These are phyloP conservation scores for Drosophila varians DNA, from an alignment of 1,140 invertebrate species.

Conservation along the genomic window DNA sequence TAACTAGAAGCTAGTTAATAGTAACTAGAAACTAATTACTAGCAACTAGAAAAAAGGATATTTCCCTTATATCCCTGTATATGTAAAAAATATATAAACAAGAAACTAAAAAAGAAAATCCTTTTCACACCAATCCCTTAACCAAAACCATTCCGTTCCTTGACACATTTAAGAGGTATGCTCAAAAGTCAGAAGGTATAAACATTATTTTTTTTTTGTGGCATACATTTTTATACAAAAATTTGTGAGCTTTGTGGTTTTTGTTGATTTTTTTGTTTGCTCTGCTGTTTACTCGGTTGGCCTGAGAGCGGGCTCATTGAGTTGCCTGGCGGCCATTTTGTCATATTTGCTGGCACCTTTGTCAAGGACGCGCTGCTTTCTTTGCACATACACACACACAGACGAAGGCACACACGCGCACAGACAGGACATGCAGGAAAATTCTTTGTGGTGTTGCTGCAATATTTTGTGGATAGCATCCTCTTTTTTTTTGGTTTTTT, in stretches of 20 bases:
- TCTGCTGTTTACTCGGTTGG: conserved; percentile 28
- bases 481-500: neutral
- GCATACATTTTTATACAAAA: neutral
- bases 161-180: neutral
- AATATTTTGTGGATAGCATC: neutral
- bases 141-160: neutral
- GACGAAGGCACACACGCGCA: neutral
- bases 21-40: too few species aligned
- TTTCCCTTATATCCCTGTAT: too few species aligned
- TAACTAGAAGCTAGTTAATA: too few species aligned
- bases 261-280: neutral
- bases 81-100: too few species aligned
- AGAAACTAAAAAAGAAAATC: too few species aligned
- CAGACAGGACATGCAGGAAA: neutral
- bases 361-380: conserved; percentile 61
- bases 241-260: neutral
- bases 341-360: conserved; percentile 64
- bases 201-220: neutral
- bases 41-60: too few species aligned
- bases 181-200: neutral
- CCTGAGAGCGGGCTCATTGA: conserved; percentile 49
- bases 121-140: too few species aligned
- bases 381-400: neutral
- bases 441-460: conserved; percentile 8
- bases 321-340: conserved; percentile 54